These are phyloP conservation scores for Mesorhabditis belari DNA, from an alignment of 2,888 invertebrate genomes.

Conservation along the genomic window DNA sequence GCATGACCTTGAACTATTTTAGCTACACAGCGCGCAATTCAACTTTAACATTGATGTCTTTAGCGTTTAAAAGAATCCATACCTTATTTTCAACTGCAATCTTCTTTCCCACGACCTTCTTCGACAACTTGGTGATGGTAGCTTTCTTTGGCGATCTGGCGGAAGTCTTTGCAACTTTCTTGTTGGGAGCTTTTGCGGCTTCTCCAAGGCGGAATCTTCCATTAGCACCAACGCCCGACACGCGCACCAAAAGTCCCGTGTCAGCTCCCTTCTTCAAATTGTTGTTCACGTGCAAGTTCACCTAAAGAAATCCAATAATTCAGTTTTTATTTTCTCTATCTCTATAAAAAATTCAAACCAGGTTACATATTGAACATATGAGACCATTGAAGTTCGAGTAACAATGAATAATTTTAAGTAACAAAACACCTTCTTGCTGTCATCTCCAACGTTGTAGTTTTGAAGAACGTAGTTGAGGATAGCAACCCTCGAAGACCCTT, in stretches of 20 bases:
- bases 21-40: too few species aligned
- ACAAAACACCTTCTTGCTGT: conserved; percentile 24
- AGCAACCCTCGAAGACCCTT: conserved; percentile 56
- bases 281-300: conserved; percentile 52
- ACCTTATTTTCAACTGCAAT: too few species aligned
- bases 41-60: too few species aligned
- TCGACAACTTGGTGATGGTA: neutral
- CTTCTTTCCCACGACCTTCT: neutral
- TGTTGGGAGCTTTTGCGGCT: neutral
- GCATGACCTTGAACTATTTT: too few species aligned
- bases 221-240: conserved; percentile 7
- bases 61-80: too few species aligned
- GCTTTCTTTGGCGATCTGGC: neutral
- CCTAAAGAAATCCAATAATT: neutral
- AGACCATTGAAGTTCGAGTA: too few species aligned
- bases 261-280: conserved; percentile 51
- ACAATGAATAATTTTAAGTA: too few species aligned
- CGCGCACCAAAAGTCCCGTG: conserved; percentile 52
- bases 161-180: neutral
- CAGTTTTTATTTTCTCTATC: too few species aligned
- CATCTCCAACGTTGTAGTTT: conserved; percentile 54
- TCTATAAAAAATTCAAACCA: too few species aligned
- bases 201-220: conserved; percentile 3
- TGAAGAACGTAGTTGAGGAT: conserved; percentile 55
- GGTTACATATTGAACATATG: too few species aligned